phyloP scores from a whole-genome alignment of 2,797 vertebrate genomes.

The Alcedo atthis region DNA sequence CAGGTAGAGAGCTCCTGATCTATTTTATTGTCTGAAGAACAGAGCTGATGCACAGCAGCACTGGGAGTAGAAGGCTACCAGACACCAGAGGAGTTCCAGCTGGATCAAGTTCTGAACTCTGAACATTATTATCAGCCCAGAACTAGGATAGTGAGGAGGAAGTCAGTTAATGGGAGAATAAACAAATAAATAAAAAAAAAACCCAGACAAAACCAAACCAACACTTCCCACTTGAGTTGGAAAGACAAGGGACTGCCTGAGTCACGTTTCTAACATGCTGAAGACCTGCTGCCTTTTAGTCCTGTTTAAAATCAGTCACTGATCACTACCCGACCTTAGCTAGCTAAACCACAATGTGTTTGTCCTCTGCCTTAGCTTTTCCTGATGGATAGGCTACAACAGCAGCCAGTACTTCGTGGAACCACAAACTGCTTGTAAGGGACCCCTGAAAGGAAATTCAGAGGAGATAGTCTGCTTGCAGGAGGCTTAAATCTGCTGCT shows the following conservation, averaged over 20 bases:
- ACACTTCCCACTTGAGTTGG: background rate
- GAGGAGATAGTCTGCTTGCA: background rate
- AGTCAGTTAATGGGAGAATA: background rate
- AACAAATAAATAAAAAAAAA: background rate
- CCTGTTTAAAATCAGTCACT: background rate
- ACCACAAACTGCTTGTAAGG: background rate
- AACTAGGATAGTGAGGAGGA: background rate
- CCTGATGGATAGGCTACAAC: background rate
- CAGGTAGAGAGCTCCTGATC: background rate
- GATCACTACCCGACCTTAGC: background rate
- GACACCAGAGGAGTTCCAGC: background rate
- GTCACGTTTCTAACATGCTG: background rate
- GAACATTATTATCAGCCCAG: background rate
- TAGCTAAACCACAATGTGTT: background rate
- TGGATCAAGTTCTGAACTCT: background rate
- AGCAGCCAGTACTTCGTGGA: accelerated
- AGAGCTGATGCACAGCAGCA: background rate
- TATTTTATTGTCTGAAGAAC: background rate
- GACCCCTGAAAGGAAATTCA: background rate
- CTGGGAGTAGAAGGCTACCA: background rate
- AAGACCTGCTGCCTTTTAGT: background rate
- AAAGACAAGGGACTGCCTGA: background rate
- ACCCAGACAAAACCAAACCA: background rate
- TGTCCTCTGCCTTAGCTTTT: background rate
- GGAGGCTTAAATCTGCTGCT: background rate